phyloP scores from a whole-genome alignment of 1,140 invertebrate species.

The Zaprionus ghesquierei region DNA sequence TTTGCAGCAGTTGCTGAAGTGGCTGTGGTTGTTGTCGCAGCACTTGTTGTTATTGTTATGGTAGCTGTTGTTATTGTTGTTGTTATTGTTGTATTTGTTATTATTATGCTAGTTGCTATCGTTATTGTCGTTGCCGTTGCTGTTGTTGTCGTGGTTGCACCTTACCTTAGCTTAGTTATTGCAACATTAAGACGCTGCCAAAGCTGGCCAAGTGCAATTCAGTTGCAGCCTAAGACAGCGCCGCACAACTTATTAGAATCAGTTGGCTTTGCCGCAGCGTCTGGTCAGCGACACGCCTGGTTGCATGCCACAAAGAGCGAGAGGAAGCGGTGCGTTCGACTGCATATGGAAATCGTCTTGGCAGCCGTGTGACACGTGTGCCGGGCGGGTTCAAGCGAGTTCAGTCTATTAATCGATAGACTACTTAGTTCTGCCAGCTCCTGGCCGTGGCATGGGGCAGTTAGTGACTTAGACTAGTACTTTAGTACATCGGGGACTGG shows the following conservation, averaged over 20 bases:
- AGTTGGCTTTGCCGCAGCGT: constrained; percentile 12
- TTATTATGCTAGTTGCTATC: neutral
- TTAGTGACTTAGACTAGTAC: constrained; percentile 15
- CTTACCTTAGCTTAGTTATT: neutral
- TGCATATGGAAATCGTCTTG: constrained; percentile 64
- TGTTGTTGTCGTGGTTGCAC: constrained; percentile 11
- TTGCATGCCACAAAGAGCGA: constrained; percentile 25
- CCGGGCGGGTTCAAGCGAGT: constrained; percentile 57
- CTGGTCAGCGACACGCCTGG: constrained; percentile 43
- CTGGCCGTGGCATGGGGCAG: neutral
- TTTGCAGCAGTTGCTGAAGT: neutral
- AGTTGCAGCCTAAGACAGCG: neutral
- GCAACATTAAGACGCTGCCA: neutral
- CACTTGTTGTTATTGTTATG: neutral
- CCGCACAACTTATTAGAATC: constrained; percentile 22
- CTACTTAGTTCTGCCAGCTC: constrained; percentile 22
- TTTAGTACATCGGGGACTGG: constrained; percentile 36
- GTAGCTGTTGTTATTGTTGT: neutral
- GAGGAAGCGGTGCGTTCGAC: constrained; percentile 45
- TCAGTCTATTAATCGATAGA: constrained; percentile 72
- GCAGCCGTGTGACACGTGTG: constrained; percentile 58
- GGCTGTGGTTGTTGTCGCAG: neutral
- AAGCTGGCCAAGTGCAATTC: neutral
- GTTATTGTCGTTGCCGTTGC: neutral
- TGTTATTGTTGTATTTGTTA: neutral